Conservation (phyloP, 2,888 invertebrate species). For the Platycnemis pennipes region DNA sequence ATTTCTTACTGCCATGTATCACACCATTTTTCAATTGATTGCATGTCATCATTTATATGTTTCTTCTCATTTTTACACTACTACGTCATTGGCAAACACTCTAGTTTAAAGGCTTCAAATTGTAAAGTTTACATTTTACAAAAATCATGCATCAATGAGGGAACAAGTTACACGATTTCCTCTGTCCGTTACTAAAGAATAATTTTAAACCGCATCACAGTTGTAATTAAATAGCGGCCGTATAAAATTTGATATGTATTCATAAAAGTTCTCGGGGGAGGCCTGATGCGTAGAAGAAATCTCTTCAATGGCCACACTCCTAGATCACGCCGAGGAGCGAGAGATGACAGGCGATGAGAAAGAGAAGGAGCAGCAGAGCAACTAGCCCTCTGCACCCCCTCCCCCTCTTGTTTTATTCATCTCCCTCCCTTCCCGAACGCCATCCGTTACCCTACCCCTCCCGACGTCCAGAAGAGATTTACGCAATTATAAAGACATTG, state of each 20-base stretch:
- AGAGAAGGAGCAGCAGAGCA: not conserved
- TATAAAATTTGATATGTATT: not conserved
- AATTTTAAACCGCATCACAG: not conserved
- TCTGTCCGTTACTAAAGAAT: not conserved
- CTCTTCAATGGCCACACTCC: not conserved
- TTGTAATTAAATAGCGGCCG: not conserved
- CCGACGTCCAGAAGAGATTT: not conserved
- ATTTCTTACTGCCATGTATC: no score
- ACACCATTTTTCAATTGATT: no score
- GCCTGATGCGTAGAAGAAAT: not conserved
- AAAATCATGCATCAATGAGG: no score
- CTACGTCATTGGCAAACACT: no score
- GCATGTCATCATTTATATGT: no score
- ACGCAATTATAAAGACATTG: conserved; percentile 24
- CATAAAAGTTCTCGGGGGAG: not conserved
- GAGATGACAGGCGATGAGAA: not conserved
- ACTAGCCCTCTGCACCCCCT: not conserved
- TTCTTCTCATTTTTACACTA: no score
- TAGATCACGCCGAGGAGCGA: not conserved
- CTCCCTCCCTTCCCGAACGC: not conserved
- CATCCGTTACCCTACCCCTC: not conserved
- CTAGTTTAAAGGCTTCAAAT: no score
- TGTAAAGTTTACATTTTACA: no score
- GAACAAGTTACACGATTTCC: not conserved
- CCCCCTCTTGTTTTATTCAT: not conserved